Evolutionary conservation across 2,113 vertebrate genomes (phyloP).

Genomic region (Todiramphus saurophagus): DNA sequence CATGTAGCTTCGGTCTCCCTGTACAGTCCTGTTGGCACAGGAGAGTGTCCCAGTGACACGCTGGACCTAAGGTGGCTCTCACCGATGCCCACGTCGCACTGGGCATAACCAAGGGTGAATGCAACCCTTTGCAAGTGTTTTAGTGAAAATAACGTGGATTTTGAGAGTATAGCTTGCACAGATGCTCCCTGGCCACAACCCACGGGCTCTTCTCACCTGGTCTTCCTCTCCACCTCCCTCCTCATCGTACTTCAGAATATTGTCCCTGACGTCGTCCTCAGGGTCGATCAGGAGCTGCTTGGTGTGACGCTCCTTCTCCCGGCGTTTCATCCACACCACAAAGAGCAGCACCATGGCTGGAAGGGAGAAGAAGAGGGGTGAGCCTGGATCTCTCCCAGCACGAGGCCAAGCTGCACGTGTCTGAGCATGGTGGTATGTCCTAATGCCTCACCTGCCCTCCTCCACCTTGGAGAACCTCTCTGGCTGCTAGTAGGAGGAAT

Average conservation of each 20-base stretch:
- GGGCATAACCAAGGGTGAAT: background rate
- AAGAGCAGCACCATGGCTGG: constrained; percentile 93
- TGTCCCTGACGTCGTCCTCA: constrained; percentile 93
- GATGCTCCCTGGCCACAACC: background rate
- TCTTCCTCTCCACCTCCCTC: constrained; percentile 97
- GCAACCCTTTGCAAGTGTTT: background rate
- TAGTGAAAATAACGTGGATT: background rate
- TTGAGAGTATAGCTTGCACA: background rate
- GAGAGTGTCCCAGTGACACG: background rate
- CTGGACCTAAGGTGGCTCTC: background rate
- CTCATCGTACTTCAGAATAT: constrained; percentile 96
- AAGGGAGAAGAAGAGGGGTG: background rate
- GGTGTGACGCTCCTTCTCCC: constrained; percentile 91
- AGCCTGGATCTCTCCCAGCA: background rate
- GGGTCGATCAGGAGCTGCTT: constrained; percentile 97
- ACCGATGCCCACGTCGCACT: rapidly evolving
- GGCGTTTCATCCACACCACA: constrained; percentile 91
- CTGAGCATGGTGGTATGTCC: rapidly evolving
- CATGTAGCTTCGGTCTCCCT: rapidly evolving
- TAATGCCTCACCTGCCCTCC: background rate
- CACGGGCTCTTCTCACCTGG: constrained; percentile 78
- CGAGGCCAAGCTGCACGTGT: rapidly evolving
- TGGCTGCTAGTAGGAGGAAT: background rate
- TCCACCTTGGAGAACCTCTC: background rate
- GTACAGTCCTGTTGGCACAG: background rate